Conservation (phyloP, 2,113 vertebrate species). For the Campylorhamphus procurvoides region DNA sequence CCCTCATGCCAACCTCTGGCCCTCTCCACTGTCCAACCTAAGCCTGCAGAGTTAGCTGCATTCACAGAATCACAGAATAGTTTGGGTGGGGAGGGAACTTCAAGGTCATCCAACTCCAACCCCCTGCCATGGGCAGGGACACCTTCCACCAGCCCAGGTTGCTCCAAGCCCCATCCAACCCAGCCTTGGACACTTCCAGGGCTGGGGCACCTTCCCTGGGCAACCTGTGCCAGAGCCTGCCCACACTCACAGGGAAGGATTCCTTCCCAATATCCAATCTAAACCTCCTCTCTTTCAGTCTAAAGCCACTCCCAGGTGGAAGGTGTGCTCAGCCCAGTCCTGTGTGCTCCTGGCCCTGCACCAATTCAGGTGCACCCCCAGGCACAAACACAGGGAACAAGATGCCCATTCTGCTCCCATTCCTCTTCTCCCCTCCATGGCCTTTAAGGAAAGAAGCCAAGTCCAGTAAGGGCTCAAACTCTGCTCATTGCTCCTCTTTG, state of each 20-base stretch:
- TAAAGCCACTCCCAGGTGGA: background rate
- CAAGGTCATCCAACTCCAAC: background rate
- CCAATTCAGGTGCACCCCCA: background rate
- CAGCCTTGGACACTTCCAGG: background rate
- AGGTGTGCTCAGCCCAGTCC: background rate
- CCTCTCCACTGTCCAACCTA: accelerated
- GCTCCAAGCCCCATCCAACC: background rate
- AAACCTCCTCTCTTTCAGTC: background rate
- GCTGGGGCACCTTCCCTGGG: background rate
- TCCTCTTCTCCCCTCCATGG: background rate
- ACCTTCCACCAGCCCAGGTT: background rate
- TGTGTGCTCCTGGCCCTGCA: background rate
- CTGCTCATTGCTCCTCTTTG: background rate
- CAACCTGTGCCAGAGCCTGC: background rate
- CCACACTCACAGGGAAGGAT: background rate
- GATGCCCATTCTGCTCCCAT: background rate
- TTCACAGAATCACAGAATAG: too few relatives aligned
- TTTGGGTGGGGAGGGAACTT: background rate
- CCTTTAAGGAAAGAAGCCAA: background rate
- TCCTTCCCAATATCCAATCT: background rate
- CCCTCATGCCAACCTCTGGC: background rate
- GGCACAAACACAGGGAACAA: background rate
- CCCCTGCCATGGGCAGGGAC: background rate
- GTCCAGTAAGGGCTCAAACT: background rate
- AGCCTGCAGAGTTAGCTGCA: background rate